Conservation (phyloP, 1,140 invertebrate genomes). For the Proctacanthus coquilletti region DNA sequence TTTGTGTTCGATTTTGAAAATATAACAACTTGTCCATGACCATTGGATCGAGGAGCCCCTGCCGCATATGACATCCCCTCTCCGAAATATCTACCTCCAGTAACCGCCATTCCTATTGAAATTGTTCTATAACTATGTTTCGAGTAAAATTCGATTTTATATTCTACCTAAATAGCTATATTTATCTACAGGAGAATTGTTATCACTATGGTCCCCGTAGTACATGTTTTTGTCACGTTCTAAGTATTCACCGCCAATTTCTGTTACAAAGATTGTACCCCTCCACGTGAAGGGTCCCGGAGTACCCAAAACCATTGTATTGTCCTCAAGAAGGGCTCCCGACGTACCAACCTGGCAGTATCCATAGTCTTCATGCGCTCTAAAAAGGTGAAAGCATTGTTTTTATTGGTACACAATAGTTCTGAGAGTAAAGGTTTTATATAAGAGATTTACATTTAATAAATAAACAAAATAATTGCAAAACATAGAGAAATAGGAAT, state of each 20-base stretch:
- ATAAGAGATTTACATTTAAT: no score
- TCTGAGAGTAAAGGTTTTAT: no score
- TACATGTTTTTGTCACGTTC: slow-evolving; percentile 64
- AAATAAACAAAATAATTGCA: no score
- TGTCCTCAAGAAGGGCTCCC: slow-evolving; percentile 58
- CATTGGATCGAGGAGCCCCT: slow-evolving; percentile 71
- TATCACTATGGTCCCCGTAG: slow-evolving; percentile 49
- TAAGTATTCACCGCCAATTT: slow-evolving; percentile 57
- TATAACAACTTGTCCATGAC: slow-evolving; percentile 72
- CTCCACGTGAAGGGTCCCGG: slow-evolving; percentile 79
- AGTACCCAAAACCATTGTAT: slow-evolving; percentile 66
- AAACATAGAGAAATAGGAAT: no score
- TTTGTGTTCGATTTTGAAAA: slow-evolving; percentile 46
- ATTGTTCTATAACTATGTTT: no score
- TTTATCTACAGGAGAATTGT: slow-evolving; percentile 59
- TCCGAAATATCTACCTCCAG: slow-evolving; percentile 62
- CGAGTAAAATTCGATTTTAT: slow-evolving; percentile 6
- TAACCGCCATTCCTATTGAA: slow-evolving; percentile 57
- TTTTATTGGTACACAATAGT: no score
- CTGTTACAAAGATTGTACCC: slow-evolving; percentile 69
- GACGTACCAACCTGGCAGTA: slow-evolving; percentile 89
- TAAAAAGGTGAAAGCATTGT: slow-evolving; percentile 30
- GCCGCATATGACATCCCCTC: slow-evolving; percentile 53
- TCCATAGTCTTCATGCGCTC: slow-evolving; percentile 72
- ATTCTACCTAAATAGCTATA: slow-evolving; percentile 72